Base-by-base conservation (phyloP, 2,797 vertebrate species). In the Taenioides sp. region DNA sequence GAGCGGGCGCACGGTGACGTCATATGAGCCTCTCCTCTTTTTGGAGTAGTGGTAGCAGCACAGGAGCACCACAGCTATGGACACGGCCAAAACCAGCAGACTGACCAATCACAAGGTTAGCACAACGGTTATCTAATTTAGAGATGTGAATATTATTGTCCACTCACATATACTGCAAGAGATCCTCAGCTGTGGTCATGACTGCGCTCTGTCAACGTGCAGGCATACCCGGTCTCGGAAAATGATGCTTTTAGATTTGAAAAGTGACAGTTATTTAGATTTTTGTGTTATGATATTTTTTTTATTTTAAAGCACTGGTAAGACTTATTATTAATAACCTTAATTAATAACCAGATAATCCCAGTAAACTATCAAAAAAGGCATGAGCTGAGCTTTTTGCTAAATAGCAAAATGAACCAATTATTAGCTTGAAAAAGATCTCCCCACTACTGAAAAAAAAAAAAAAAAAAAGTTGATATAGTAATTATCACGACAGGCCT, bases 121-220 rank as follows among this genome's bases (percentile, higher is more conserved):
- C 7, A 34, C 28, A 12, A 77, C 22, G 54, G 3, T 11, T 4
- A 55, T 55, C 1, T 23, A 23, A 23, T 22, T 23, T 23, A 22
- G 9, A 27, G 67, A 17, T 55, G 57, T 47, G 43, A 47, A 16
- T 47, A 9, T 2, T 37, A 2, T 64, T 77, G 22, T 25, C 22
- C 65, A 87, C 87, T 88, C 78, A 91, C 89, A 89, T 0, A 59
- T 68, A 73, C 47, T 6, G n/a, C 64, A 86, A 28, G 59, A 78
- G 54, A 22, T 55, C n/a, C 7, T 23, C 54, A 23, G 54, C n/a
- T 11, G 0, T 0, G 50, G 23, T 55, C 87, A 88, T 88, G 72
- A 40, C 66, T 74, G 54, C 43, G 65, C 22, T 49, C n/a, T 10
- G 0, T 70, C n/a, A 37, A 22, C 23, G 23, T 71, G 40, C 60